A percentile compares a stretch with the other conserved stretches of the same genome.
phyloP scores from a whole-genome alignment of 2,888 invertebrate genomes.

The Criorhina ranunculi region DNA sequence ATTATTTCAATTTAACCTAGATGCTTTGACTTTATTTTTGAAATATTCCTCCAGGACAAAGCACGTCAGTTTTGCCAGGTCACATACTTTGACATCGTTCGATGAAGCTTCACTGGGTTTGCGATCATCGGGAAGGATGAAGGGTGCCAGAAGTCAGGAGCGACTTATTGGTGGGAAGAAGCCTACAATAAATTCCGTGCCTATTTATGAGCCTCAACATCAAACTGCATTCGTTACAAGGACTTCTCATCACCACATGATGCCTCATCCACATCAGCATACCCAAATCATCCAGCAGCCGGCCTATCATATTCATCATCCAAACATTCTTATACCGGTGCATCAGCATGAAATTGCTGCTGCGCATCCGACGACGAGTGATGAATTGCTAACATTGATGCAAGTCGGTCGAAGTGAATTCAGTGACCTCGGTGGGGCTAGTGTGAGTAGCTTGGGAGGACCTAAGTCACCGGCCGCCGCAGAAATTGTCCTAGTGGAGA shows the following conservation, averaged over 20 bases:
- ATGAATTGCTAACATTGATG: conserved; percentile 67
- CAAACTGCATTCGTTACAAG: conserved; percentile 73
- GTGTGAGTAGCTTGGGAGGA: conserved; percentile 52
- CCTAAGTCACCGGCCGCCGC: conserved; percentile 81
- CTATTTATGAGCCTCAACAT: conserved; percentile 81
- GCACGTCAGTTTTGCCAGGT: conserved; percentile 95
- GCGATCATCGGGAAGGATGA: conserved; percentile 84
- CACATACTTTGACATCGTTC: conserved; percentile 94
- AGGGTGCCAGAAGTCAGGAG: conserved; percentile 87
- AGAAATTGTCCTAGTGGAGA: conserved; percentile 87
- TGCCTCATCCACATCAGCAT: conserved; percentile 77
- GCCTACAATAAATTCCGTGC: conserved; percentile 83
- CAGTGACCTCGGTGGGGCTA: conserved; percentile 31
- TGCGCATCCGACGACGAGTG: conserved; percentile 76
- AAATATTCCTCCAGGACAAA: conserved; percentile 87
- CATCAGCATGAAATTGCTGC: conserved; percentile 80
- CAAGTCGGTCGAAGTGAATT: conserved; percentile 52
- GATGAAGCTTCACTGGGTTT: conserved; percentile 87
- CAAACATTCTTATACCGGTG: conserved; percentile 68
- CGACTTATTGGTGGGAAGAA: conserved; percentile 91
- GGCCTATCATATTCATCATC: conserved; percentile 71
- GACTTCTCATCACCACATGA: conserved; percentile 77
- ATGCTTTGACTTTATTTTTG: not conserved
- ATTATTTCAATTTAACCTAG: not conserved
- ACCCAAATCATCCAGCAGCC: conserved; percentile 77